phyloP scores from a whole-genome alignment of 2,113 vertebrate species.

The Heteronetta atricapilla region DNA sequence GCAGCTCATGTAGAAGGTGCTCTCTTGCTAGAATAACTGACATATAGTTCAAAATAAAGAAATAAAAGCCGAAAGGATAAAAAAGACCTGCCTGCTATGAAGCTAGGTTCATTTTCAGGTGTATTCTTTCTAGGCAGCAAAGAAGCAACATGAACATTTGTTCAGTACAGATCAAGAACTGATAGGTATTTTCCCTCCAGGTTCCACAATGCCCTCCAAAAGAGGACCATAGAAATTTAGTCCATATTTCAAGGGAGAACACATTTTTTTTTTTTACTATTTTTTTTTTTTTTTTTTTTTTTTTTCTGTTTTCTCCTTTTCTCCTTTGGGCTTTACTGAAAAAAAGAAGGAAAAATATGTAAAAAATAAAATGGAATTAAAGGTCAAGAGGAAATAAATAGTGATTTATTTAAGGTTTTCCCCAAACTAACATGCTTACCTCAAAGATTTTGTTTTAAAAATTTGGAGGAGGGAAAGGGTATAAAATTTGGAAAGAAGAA shows the following conservation, averaged over 20 bases:
- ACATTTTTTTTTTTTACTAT: neutral
- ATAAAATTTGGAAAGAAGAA: neutral
- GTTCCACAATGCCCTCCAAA: neutral
- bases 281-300: neutral
- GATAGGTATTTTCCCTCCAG: neutral
- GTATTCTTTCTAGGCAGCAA: neutral
- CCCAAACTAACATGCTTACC: neutral
- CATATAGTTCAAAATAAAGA: neutral
- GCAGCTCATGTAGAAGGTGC: neutral
- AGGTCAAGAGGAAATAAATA: neutral
- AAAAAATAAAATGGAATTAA: neutral
- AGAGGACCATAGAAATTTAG: neutral
- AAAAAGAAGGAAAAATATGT: neutral
- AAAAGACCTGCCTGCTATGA: neutral
- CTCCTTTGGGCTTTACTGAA: neutral
- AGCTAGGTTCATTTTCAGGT: neutral
- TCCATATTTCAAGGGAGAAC: neutral
- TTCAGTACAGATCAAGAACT: neutral
- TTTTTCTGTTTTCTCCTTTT: neutral
- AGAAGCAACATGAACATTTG: fast-evolving
- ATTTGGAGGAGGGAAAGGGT: neutral
- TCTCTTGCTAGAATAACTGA: neutral
- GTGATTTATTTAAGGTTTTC: neutral
- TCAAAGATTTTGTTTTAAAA: neutral
- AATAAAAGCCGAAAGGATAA: neutral